Percentiles rank a stretch among this genome's conserved stretches.
phyloP scores from a whole-genome alignment of 2,888 invertebrate genomes.

The Chloroclysta siterata region DNA sequence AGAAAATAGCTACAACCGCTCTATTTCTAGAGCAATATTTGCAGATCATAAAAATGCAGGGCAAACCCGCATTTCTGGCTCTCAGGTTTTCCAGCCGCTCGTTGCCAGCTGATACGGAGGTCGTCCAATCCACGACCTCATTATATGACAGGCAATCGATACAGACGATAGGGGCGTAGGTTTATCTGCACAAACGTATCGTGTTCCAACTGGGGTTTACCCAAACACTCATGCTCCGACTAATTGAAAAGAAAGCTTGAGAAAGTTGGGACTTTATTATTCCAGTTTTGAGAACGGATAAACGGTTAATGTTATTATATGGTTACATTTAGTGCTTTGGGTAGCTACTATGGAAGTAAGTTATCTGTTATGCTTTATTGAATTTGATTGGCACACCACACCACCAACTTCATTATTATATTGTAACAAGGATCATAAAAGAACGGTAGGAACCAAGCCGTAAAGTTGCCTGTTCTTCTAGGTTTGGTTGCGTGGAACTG shows the following conservation, averaged over 20 bases:
- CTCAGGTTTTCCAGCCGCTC: neutral
- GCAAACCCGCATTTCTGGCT: neutral
- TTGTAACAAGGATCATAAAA: no score
- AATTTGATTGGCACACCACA: no score
- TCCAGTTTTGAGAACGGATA: conserved; percentile 1
- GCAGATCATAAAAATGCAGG: neutral
- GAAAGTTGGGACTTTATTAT: conserved; percentile 5
- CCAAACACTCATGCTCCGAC: neutral
- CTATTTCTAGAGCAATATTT: neutral
- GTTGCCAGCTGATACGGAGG: neutral
- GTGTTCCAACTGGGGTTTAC: no score
- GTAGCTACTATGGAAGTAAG: neutral
- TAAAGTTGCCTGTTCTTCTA: no score
- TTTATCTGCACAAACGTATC: no score
- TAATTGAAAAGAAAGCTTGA: conserved; percentile 14
- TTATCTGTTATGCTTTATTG: no score
- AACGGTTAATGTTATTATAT: neutral
- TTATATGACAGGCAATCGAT: conserved; percentile 8
- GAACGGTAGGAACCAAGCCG: no score
- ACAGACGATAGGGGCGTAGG: neutral
- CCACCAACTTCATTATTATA: no score
- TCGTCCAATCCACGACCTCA: neutral
- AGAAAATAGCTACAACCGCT: no score
- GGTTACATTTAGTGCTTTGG: neutral
- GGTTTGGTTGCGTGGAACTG: no score